These are phyloP conservation scores for Vesta saturnalis DNA, from an alignment of 2,888 invertebrate genomes.

Conservation along the genomic window DNA sequence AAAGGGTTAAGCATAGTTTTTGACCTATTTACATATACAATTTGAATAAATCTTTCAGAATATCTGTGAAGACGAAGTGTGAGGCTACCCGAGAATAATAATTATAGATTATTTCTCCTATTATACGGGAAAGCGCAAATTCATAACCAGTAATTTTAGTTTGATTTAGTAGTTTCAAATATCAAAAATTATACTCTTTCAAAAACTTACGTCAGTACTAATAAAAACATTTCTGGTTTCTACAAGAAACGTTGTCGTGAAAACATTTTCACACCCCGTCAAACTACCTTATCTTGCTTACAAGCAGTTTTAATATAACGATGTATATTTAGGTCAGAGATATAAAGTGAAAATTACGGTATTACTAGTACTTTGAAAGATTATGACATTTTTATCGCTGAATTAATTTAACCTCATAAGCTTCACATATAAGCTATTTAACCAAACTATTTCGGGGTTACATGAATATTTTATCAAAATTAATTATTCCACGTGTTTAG, in stretches of 20 bases:
- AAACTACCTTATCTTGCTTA: constrained; percentile 15
- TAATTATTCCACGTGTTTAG: neutral
- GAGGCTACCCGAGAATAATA: too few relatives aligned
- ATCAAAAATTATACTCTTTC: too few relatives aligned
- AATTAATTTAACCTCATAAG: constrained; percentile 8
- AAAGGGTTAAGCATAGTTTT: too few relatives aligned
- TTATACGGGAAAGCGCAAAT: too few relatives aligned
- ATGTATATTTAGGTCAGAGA: constrained; percentile 15
- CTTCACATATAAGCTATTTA: neutral
- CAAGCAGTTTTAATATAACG: constrained; percentile 14
- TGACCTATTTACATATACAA: too few relatives aligned
- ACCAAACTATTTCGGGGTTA: constrained; percentile 2
- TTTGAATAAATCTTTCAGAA: too few relatives aligned
- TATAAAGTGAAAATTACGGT: constrained; percentile 15
- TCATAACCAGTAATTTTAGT: too few relatives aligned
- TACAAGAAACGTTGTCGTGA: neutral
- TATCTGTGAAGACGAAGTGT: too few relatives aligned
- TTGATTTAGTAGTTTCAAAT: too few relatives aligned
- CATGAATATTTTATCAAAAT: constrained; percentile 4
- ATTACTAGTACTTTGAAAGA: constrained; percentile 2
- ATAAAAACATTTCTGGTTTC: too few relatives aligned
- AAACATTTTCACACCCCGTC: neutral
- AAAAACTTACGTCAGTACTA: too few relatives aligned
- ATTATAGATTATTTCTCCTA: too few relatives aligned
- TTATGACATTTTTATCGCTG: constrained; percentile 14